phyloP scores from a whole-genome alignment of 2,113 vertebrate genomes.

The Hydrochoerus hydrochaeris region DNA sequence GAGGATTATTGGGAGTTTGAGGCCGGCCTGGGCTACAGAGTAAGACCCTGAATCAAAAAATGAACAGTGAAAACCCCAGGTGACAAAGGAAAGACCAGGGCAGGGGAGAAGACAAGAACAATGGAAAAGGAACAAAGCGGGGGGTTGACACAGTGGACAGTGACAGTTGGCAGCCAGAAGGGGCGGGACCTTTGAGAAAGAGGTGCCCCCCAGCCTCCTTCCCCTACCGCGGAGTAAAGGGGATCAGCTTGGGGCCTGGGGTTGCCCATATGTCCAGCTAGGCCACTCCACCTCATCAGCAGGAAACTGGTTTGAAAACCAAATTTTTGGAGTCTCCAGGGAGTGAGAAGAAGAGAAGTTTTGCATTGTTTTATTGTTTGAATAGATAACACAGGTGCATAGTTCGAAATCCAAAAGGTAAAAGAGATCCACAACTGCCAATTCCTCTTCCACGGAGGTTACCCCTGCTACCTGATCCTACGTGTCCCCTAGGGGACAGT shows the following conservation, averaged over 20 bases:
- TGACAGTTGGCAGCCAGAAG: not conserved
- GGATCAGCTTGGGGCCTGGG: not conserved
- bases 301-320: slow-evolving; percentile 1
- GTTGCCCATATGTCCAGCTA: not conserved
- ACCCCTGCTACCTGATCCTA: no score
- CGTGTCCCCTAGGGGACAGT: not conserved
- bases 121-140: no score
- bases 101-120: rapidly evolving
- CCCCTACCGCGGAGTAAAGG: not conserved
- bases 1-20: not conserved
- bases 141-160: not conserved
- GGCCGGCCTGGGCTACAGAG: not conserved
- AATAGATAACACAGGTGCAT: not conserved
- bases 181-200: rapidly evolving
- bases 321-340: not conserved
- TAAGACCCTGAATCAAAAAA: not conserved
- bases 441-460: not conserved
- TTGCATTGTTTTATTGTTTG: slow-evolving; percentile 49
- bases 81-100: not conserved
- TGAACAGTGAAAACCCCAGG: not conserved
- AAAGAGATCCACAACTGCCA: not conserved
- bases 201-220: not conserved
- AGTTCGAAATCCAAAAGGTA: not conserved
- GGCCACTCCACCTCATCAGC: not conserved
- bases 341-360: slow-evolving; percentile 22